Evolutionary conservation across 1,140 invertebrate genomes (phyloP).

Genomic region (Rhysida immarginata): DNA sequence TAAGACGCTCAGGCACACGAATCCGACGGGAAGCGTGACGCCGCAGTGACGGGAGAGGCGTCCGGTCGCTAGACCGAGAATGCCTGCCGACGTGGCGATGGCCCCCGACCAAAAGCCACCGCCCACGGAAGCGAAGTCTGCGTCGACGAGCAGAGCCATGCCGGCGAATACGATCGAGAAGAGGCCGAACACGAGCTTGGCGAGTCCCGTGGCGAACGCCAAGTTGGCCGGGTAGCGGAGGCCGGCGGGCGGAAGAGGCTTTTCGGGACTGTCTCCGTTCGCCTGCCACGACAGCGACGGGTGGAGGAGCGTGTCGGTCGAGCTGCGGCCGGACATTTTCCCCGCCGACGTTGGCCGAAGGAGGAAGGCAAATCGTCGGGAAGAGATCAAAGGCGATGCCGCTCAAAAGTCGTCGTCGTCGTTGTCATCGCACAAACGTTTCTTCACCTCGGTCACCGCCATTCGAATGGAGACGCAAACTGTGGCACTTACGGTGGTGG

Average conservation of each 20-base stretch:
- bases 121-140: constrained; percentile 16
- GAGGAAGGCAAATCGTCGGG: too few species aligned
- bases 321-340: neutral
- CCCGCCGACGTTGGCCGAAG: too few species aligned
- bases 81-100: constrained; percentile 16
- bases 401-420: too few species aligned
- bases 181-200: constrained; percentile 16
- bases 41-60: neutral
- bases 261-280: neutral
- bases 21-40: constrained; percentile 9
- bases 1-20: constrained; percentile 15
- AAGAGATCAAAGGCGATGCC: too few species aligned
- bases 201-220: constrained; percentile 9
- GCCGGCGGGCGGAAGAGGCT: neutral
- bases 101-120: constrained; percentile 19
- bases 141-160: constrained; percentile 14
- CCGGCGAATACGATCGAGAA: constrained; percentile 16
- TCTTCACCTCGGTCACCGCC: too few species aligned
- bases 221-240: too few species aligned
- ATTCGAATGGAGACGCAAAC: too few species aligned
- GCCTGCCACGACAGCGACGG: neutral
- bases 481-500: too few species aligned
- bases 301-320: neutral
- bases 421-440: too few species aligned
- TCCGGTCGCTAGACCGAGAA: constrained; percentile 16